Conservation (phyloP, 37 sponge, comb jelly and placozoan genomes). For the Eunapius fragilis region DNA sequence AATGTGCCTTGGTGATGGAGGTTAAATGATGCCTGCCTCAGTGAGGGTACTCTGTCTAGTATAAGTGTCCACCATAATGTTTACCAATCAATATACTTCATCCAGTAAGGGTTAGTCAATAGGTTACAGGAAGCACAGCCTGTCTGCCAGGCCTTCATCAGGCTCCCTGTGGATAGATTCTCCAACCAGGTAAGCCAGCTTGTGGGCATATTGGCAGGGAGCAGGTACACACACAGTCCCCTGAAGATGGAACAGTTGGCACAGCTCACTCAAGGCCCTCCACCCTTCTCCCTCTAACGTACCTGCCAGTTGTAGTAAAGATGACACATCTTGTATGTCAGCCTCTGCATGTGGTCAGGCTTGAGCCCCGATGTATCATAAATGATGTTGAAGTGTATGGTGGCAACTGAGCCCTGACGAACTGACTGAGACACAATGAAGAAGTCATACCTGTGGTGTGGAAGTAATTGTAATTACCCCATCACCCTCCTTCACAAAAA, state of each 20-base stretch:
- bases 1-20: too few relatives aligned
- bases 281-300: constrained; percentile 1
- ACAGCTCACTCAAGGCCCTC: not conserved
- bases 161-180: constrained; percentile 92
- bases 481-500: not conserved
- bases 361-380: constrained; percentile 78
- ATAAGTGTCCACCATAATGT: too few relatives aligned
- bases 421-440: constrained; percentile 96
- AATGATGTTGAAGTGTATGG: constrained; percentile 96
- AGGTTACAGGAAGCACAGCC: constrained; percentile 92
- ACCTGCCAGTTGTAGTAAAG: constrained; percentile 99
- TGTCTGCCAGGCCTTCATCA: constrained; percentile 61
- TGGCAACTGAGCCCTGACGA: constrained; percentile 93
- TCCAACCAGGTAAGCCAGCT: constrained; percentile 97
- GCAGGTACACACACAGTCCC: constrained; percentile 98
- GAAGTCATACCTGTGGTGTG: constrained; percentile 88
- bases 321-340: constrained; percentile 96
- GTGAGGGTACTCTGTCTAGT: not conserved
- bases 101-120: too few relatives aligned
- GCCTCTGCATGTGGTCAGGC: constrained; percentile 97
- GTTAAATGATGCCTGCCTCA: too few relatives aligned
- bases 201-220: constrained; percentile 99
- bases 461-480: not conserved
- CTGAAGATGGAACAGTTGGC: constrained; percentile 31
- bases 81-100: too few relatives aligned